Percentiles rank a stretch among this genome's conserved stretches.
phyloP scores from a whole-genome alignment of 2,797 vertebrate species.

The Gallinago stenura region DNA sequence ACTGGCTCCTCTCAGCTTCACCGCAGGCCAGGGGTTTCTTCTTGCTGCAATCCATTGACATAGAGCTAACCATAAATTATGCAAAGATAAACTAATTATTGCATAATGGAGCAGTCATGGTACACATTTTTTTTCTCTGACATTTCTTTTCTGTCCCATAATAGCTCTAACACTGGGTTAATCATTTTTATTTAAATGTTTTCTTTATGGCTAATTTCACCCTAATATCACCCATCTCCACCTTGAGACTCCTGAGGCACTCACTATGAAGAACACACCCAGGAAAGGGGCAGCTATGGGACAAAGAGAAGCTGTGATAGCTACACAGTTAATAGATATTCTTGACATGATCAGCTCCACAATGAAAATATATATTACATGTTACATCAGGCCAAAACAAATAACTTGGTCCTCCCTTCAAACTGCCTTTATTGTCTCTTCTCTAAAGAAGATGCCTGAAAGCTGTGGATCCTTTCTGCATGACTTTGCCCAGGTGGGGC shows the following conservation, averaged over 20 bases:
- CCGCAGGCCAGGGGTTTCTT: constrained; percentile 7
- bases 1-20: not conserved
- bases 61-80: constrained; percentile 65
- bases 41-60: constrained; percentile 40
- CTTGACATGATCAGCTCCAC: not conserved
- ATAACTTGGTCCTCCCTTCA: not conserved
- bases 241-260: constrained; percentile 10
- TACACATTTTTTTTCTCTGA: constrained; percentile 72
- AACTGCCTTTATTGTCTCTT: not conserved
- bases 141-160: constrained; percentile 66
- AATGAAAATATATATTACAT: not conserved
- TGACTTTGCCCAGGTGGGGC: not conserved
- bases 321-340: not conserved
- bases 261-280: not conserved
- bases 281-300: not conserved
- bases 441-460: not conserved
- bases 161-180: constrained; percentile 68
- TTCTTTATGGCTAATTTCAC: constrained; percentile 74
- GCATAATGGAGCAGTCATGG: constrained; percentile 60
- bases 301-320: constrained; percentile 9
- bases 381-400: not conserved
- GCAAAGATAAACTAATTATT: constrained; percentile 73
- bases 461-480: not conserved
- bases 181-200: constrained; percentile 69
- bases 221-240: constrained; percentile 14